These are phyloP conservation scores for Anthrax anthrax DNA, from an alignment of 2,888 invertebrate genomes.

Conservation along the genomic window DNA sequence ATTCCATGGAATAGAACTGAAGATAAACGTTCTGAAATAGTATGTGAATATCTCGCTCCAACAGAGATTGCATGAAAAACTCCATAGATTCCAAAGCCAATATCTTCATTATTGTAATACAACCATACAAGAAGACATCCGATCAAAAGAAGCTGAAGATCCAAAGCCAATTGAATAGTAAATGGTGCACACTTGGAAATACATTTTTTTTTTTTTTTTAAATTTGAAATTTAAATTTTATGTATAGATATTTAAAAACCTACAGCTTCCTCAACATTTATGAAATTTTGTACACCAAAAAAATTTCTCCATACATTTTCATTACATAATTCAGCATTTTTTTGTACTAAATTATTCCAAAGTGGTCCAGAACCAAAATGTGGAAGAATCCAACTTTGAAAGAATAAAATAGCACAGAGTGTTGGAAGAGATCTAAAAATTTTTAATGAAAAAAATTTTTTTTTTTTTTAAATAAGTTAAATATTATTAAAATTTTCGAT, in stretches of 20 bases:
- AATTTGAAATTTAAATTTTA: slow-evolving; percentile 13
- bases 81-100: slow-evolving; percentile 41
- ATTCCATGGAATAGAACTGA: slow-evolving; percentile 53
- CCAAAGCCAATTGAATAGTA: slow-evolving; percentile 58
- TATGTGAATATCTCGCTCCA: slow-evolving; percentile 47
- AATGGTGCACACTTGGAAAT: slow-evolving; percentile 53
- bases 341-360: slow-evolving; percentile 48
- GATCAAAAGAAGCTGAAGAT: slow-evolving; percentile 55
- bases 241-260: slow-evolving; percentile 14
- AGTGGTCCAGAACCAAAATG: slow-evolving; percentile 49
- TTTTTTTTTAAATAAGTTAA: too few species aligned
- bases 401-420: slow-evolving; percentile 44
- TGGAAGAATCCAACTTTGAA: slow-evolving; percentile 54
- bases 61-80: slow-evolving; percentile 43
- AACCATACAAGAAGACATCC: slow-evolving; percentile 51
- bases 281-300: slow-evolving; percentile 52
- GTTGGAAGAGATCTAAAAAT: slow-evolving; percentile 47
- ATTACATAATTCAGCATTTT: slow-evolving; percentile 49
- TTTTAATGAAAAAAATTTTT: too few species aligned
- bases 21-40: slow-evolving; percentile 45
- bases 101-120: slow-evolving; percentile 39
- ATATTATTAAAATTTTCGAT: background rate
- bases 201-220: too few species aligned
- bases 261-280: slow-evolving; percentile 55
- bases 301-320: slow-evolving; percentile 53